Evolutionary conservation across 30 jellyfish, hydroid and myxozoan genomes (phyloP), one percentile per base, ranked within the genome.

Genomic region (Euphysa ruthae): DNA sequence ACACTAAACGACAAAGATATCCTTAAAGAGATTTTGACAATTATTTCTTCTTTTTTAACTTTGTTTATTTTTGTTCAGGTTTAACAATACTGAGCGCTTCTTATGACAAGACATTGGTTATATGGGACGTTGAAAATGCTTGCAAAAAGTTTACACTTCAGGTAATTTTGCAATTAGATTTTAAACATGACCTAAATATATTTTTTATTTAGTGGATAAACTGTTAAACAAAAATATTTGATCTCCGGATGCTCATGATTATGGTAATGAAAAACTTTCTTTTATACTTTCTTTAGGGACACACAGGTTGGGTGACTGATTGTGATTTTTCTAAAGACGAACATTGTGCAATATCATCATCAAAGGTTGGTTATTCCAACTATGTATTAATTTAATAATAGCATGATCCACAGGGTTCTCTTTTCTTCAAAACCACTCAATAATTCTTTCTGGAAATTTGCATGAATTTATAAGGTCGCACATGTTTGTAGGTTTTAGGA

Each of bases 251-350:
- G 6, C 62, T 16, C 27, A 29, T 16, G 22, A 23, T 58, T 15
- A n/a, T 13, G 62, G 62, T n/a, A 29, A 0, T 29, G 14, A n/a
- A 19, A 0, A 15, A 16, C 14, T 20, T 58, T 1, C 64, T n/a
- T 29, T n/a, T n/a, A n/a, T n/a, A n/a, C n/a, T n/a, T n/a, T 18
- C 32, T 70, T 14, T 69, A 88, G 97, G 94, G 95, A 19, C 97
- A 88, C 35, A 63, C 88, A 12, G 95, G 78, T 29, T 88, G 97
- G 97, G 97, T 88, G 4, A 88, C 94, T 23, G 87, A 74, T 58
- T 80, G 97, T 56, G 97, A 80, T 71, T 34, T 88, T 3, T 72
- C 90, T 20, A 71, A 61, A 30, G 89, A 74, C 56, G 69, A 52
- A 46, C 55, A 51, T 2, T 58, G 78, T 18, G 95, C 75, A 1